Evolutionary conservation across 2,797 vertebrate genomes (phyloP).

Genomic region (Podarcis lilfordi): DNA sequence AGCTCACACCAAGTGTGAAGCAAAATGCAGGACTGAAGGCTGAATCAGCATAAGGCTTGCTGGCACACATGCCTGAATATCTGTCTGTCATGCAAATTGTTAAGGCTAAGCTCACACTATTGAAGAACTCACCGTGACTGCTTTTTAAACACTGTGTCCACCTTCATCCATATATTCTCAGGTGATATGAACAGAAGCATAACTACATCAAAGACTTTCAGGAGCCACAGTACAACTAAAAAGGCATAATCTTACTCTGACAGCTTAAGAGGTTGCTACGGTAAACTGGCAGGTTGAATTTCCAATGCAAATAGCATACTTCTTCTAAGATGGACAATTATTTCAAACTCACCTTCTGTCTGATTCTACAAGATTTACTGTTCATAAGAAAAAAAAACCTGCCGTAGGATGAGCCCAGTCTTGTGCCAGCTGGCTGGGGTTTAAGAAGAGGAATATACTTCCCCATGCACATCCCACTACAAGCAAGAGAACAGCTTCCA

Average conservation of each 20-base stretch:
- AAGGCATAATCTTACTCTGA: constrained; percentile 16
- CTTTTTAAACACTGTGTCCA: not conserved
- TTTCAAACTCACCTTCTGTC: constrained; percentile 3
- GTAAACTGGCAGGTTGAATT: constrained; percentile 12
- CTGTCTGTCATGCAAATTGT: not conserved
- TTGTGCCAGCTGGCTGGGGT: not conserved
- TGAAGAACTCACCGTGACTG: not conserved
- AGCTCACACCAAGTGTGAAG: not conserved
- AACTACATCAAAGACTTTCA: constrained; percentile 29
- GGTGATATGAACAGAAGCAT: constrained; percentile 15
- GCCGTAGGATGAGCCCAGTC: too few relatives aligned
- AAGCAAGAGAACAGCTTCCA: not conserved
- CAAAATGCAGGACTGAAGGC: not conserved
- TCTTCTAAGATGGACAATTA: not conserved
- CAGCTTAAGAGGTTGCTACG: not conserved
- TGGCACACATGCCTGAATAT: not conserved
- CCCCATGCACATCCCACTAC: not conserved
- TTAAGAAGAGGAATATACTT: not conserved
- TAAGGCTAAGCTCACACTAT: not conserved
- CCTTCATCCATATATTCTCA: not conserved
- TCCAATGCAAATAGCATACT: constrained; percentile 5
- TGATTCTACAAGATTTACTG: not conserved
- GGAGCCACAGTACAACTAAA: not conserved
- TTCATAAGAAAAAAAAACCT: not conserved
- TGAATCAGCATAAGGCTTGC: not conserved